Percentiles rank a stretch among this genome's conserved stretches.
Evolutionary conservation across 2,113 vertebrate species (phyloP).

Genomic region (Cryptomyrus ogoouensis): DNA sequence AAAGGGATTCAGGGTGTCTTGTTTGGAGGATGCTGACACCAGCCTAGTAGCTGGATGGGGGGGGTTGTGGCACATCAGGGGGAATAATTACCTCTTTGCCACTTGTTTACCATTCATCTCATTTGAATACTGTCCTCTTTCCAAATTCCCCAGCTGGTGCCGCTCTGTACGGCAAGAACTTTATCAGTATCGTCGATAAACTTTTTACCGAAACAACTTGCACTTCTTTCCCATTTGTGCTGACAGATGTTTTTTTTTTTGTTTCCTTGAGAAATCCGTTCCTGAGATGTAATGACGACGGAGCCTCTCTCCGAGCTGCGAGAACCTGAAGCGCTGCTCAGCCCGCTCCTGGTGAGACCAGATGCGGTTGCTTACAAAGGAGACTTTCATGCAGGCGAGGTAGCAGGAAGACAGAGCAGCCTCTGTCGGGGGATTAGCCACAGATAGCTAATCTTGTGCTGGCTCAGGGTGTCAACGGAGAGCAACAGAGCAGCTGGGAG

Average conservation of each 20-base stretch:
- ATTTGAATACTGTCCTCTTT: not conserved
- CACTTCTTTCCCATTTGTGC: not conserved
- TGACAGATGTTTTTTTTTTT: not conserved
- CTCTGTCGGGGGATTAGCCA: slow-evolving; percentile 40
- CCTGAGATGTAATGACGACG: not conserved
- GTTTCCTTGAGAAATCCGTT: not conserved
- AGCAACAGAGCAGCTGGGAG: slow-evolving; percentile 48
- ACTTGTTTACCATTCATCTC: not conserved
- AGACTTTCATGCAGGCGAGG: slow-evolving; percentile 23
- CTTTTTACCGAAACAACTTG: not conserved
- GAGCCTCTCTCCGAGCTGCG: not conserved
- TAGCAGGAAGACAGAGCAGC: slow-evolving; percentile 24
- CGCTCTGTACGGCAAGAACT: not conserved
- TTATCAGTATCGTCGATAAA: not conserved
- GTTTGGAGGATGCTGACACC: not conserved
- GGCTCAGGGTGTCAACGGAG: slow-evolving; percentile 56
- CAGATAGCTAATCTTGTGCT: slow-evolving; percentile 43
- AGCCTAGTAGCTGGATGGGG: not conserved
- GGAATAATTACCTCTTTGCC: not conserved
- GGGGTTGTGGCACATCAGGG: not conserved
- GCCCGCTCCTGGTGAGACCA: not conserved
- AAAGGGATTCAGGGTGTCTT: not conserved
- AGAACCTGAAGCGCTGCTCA: not conserved
- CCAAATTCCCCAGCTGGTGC: not conserved
- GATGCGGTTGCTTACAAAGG: not conserved